phyloP scores from a whole-genome alignment of 2,113 vertebrate genomes.

The Eleginops maclovinus region DNA sequence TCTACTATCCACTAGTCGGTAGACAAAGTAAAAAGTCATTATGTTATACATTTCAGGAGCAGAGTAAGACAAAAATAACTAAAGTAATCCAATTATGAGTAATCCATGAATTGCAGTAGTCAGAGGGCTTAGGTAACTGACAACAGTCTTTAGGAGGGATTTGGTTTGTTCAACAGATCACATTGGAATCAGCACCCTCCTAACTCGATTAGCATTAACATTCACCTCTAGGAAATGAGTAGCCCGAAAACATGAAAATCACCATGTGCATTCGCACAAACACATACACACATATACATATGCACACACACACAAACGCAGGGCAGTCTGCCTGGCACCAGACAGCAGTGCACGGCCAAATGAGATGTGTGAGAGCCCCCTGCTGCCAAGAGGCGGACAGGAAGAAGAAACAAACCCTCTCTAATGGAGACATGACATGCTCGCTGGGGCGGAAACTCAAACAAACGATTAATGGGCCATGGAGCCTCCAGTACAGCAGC shows the following conservation, averaged over 20 bases:
- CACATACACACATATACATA: conserved; percentile 34
- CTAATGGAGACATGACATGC: conserved; percentile 88
- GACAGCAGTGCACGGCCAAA: conserved; percentile 78
- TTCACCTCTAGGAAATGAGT: conserved; percentile 65
- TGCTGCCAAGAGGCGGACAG: conserved; percentile 84
- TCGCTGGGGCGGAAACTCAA: conserved; percentile 85
- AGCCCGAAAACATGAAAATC: conserved; percentile 56
- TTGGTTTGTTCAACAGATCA: conserved; percentile 63
- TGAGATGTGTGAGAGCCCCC: conserved; percentile 85
- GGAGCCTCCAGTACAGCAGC: conserved; percentile 79
- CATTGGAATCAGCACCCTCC: conserved; percentile 59
- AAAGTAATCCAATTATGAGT: conserved; percentile 71
- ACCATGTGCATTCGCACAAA: conserved; percentile 32
- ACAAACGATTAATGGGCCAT: conserved; percentile 87
- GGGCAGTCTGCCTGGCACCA: conserved; percentile 88
- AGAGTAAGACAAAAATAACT: conserved; percentile 44
- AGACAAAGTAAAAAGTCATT: too few relatives aligned
- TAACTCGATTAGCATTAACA: conserved; percentile 68
- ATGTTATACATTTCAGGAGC: conserved; percentile 2
- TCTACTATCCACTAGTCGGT: neutral
- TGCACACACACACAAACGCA: conserved; percentile 55
- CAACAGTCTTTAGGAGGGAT: conserved; percentile 64
- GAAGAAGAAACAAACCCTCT: conserved; percentile 84
- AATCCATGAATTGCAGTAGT: conserved; percentile 57
- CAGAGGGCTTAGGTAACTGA: conserved; percentile 59